Conservation (phyloP, 2,888 invertebrate species). For the Augochlorella aurata region DNA sequence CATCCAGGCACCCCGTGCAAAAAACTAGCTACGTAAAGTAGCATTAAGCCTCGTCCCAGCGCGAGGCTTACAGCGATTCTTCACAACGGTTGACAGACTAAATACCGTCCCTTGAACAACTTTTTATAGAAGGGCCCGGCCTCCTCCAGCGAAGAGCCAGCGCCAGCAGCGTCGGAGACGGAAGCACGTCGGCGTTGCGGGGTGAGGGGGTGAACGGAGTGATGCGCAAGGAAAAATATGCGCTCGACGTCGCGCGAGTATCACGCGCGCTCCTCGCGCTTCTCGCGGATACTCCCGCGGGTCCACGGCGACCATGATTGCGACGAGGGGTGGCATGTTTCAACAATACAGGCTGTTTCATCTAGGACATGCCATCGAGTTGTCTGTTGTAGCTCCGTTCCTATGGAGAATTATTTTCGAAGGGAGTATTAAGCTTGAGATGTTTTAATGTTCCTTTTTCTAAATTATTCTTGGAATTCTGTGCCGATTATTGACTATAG, state of each 20-base stretch:
- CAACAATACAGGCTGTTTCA: conserved; percentile 56
- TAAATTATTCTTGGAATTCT: no score
- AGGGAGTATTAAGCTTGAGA: no score
- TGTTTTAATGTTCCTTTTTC: no score
- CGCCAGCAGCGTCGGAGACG: neutral
- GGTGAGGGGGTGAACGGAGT: conserved; percentile 20
- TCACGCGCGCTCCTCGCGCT: conserved; percentile 41
- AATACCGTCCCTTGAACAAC: conserved; percentile 66
- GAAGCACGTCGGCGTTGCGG: conserved; percentile 32
- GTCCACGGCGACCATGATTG: conserved; percentile 55
- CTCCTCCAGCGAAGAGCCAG: conserved; percentile 36
- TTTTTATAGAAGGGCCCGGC: conserved; percentile 63
- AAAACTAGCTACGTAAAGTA: conserved; percentile 37
- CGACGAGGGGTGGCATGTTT: conserved; percentile 29
- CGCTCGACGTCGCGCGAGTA: conserved; percentile 61
- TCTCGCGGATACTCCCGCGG: conserved; percentile 40
- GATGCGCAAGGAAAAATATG: conserved; percentile 62
- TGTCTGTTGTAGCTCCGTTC: neutral
- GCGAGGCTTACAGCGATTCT: conserved; percentile 62
- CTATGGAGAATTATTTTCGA: neutral
- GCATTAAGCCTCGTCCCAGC: conserved; percentile 35
- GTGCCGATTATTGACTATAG: no score
- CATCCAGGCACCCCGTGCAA: conserved; percentile 18
- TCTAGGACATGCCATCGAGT: neutral
- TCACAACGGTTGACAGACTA: conserved; percentile 69